Percentiles rank a stretch among this genome's conserved stretches.
These are phyloP conservation scores for Eleutherodactylus coqui DNA, from an alignment of 2,797 vertebrate genomes.

Conservation along the genomic window DNA sequence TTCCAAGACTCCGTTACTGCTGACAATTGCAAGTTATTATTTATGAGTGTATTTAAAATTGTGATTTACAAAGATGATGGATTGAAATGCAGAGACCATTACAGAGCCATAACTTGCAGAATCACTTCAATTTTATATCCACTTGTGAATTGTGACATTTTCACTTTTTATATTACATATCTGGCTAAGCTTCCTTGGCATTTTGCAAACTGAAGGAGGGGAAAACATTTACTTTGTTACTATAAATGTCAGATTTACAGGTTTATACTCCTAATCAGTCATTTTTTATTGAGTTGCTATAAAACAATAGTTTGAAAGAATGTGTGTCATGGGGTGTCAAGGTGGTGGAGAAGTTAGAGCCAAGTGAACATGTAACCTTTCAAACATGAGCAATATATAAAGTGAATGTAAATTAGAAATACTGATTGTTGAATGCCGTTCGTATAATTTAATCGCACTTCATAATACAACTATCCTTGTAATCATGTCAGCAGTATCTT, in stretches of 20 bases:
- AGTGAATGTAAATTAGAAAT: background rate
- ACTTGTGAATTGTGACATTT: conserved; percentile 37
- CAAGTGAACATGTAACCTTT: background rate
- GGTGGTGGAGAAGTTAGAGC: background rate
- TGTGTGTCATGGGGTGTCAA: background rate
- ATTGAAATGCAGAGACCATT: background rate
- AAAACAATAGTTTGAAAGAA: background rate
- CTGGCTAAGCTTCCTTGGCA: conserved; percentile 30
- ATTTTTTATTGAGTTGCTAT: conserved; percentile 24
- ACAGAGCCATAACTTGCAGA: background rate
- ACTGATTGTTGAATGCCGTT: background rate
- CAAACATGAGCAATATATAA: conserved; percentile 13
- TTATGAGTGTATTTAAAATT: background rate
- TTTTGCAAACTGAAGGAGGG: conserved; percentile 35
- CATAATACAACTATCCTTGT: background rate
- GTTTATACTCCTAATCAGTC: conserved; percentile 9
- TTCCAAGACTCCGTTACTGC: background rate
- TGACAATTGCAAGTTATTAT: background rate
- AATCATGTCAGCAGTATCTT: background rate
- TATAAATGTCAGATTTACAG: conserved; percentile 44
- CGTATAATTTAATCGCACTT: background rate
- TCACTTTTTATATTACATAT: conserved; percentile 11
- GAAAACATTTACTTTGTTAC: conserved; percentile 38
- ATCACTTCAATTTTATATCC: conserved; percentile 26
- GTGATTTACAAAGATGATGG: conserved; percentile 8